These are phyloP conservation scores for Thaumetopoea pityocampa DNA, from an alignment of 1,140 invertebrate genomes.

Conservation along the genomic window DNA sequence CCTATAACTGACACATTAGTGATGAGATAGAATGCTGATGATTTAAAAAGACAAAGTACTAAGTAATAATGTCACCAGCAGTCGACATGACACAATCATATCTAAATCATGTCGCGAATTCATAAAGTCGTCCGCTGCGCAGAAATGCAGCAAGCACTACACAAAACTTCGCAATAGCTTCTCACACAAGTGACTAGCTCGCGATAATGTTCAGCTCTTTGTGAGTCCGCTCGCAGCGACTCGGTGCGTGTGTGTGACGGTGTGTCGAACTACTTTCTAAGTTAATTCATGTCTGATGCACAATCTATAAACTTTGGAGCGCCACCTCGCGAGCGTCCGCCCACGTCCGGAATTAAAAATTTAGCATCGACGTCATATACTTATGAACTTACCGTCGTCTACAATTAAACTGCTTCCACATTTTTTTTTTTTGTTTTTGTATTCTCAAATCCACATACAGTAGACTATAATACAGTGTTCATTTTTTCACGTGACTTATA, in stretches of 20 bases:
- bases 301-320: conserved; percentile 61
- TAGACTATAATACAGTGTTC: too few species aligned
- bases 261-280: conserved; percentile 57
- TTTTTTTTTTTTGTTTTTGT: too few species aligned
- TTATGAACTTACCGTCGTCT: too few species aligned
- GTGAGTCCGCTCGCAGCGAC: conserved; percentile 43
- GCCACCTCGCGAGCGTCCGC: conserved; percentile 33
- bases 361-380: conserved; percentile 7
- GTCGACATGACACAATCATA: neutral
- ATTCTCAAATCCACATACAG: too few species aligned
- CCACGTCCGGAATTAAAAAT: conserved; percentile 42
- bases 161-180: conserved; percentile 58
- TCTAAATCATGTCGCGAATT: conserved; percentile 20
- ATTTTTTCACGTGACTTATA: too few species aligned
- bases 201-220: conserved; percentile 65
- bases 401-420: too few species aligned
- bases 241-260: conserved; percentile 39
- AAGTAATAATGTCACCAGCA: too few species aligned
- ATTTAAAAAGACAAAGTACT: too few species aligned
- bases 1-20: too few species aligned
- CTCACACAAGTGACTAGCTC: conserved; percentile 63
- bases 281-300: conserved; percentile 60
- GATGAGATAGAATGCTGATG: too few species aligned
- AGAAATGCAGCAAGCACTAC: conserved; percentile 48
- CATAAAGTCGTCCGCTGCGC: conserved; percentile 45